Base-by-base conservation (phyloP, 53 echinoderm and acorn worm genomes). In the Paelopatides confundens region DNA sequence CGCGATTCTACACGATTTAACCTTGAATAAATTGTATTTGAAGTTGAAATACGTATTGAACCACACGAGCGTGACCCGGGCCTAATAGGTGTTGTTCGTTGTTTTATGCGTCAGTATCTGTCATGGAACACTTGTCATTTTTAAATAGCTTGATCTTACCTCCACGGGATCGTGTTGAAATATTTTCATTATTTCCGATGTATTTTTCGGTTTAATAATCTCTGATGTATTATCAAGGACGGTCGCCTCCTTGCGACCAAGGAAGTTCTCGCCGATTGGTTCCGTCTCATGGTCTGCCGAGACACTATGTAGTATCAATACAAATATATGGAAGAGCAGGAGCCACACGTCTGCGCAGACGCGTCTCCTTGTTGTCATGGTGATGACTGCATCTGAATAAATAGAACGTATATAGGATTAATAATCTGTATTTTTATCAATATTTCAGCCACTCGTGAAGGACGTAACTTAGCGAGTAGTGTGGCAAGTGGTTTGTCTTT, bases 331-430 rank as follows among this genome's bases (percentile, higher is more conserved):
- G 12, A 43, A 43, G 43, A 43, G 12, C 43, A 12, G 9, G 43
- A 43, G 43, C 43, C 43, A 43, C 43, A 8, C 43, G 12, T 9
- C 8, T 43, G 12, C 8, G 43, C 9, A 43, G 43, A 12, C 43
- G 8, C 43, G 43, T 10, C 43, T 43, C 43, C 40, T 74, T 17
- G 6, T 39, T 46, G 74, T 21, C 74, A 74, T 74, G 28, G 74
- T 74, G 74, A 40, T 74, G 74, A 43, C 74, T n/a, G 39, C 74
- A 74, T 74, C 74, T 74, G 74, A 74, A 37, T 17, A 35, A 12
- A 67, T n/a, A 67, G 0, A 4, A 39, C 38, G 0, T 15, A 39
- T 39, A 15, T n/a, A n/a, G 33, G 5, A 2, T 54, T 14, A 13
- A 54, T 2, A 58, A 21, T 18, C 58, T 58, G 21, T 26, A 43